Evolutionary conservation across 2,888 invertebrate genomes (phyloP).

Genomic region (Dasysyrphus albostriatus): DNA sequence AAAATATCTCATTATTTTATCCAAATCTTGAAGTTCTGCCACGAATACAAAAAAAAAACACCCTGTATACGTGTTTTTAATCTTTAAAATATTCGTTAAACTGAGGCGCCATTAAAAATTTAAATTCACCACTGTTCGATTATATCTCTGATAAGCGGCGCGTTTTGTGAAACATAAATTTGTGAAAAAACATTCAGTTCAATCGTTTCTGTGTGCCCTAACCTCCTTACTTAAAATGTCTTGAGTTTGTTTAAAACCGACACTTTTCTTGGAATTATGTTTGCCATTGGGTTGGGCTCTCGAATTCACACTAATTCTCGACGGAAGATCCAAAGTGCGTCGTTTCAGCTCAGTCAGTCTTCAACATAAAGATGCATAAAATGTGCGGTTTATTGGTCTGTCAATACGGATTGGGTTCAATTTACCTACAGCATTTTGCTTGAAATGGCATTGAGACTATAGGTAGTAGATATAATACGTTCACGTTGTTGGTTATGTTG

Average conservation of each 20-base stretch:
- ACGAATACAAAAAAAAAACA: neutral
- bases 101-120: conserved; percentile 54
- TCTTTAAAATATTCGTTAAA: conserved; percentile 46
- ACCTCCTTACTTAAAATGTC: neutral
- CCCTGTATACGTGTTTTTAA: neutral
- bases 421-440: conserved; percentile 29
- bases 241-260: neutral
- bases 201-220: neutral
- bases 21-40: neutral
- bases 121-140: conserved; percentile 68
- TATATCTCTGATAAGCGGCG: conserved; percentile 47
- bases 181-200: neutral
- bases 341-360: neutral
- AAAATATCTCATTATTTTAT: too few species aligned
- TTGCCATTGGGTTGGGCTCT: conserved; percentile 20
- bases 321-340: conserved; percentile 25
- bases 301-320: conserved; percentile 1
- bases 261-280: conserved; percentile 18
- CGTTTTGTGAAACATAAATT: conserved; percentile 63
- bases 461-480: too few species aligned
- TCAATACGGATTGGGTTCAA: conserved; percentile 71
- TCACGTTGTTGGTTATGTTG: neutral
- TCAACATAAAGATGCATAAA: conserved; percentile 61
- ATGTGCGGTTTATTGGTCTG: conserved; percentile 62
- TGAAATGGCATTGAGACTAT: conserved; percentile 32